Percentiles rank a stretch among this genome's conserved stretches.
Evolutionary conservation across 2,797 vertebrate genomes (phyloP).

Genomic region (Chromobotia macracanthus): DNA sequence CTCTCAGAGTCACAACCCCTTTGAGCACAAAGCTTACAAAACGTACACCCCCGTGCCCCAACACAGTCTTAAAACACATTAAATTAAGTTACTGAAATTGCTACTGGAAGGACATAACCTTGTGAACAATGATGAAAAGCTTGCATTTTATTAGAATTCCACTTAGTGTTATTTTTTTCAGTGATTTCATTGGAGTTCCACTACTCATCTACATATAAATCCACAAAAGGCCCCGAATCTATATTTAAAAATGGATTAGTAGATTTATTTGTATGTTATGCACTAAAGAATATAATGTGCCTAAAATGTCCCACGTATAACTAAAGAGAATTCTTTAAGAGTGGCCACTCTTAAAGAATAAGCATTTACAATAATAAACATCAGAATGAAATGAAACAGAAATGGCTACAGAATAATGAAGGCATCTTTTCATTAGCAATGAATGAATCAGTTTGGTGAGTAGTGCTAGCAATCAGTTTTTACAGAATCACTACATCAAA

Average conservation of each 20-base stretch:
- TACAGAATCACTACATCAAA: slow-evolving; percentile 49
- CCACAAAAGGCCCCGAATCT: slow-evolving; percentile 52
- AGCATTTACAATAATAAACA: slow-evolving; percentile 64
- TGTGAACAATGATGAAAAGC: slow-evolving; percentile 56
- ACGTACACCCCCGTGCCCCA: slow-evolving; percentile 30
- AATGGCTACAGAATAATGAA: slow-evolving; percentile 64
- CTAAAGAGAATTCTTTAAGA: slow-evolving; percentile 57
- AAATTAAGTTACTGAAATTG: slow-evolving; percentile 66
- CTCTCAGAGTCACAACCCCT: slow-evolving; percentile 60
- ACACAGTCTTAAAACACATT: slow-evolving; percentile 39
- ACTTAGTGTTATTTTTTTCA: slow-evolving; percentile 41
- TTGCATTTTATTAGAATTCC: slow-evolving; percentile 42
- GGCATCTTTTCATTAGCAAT: slow-evolving; percentile 58
- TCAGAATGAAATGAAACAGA: slow-evolving; percentile 63
- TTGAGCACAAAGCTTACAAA: slow-evolving; percentile 47
- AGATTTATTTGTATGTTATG: slow-evolving; percentile 65
- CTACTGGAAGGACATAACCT: slow-evolving; percentile 68
- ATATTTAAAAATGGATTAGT: slow-evolving; percentile 61
- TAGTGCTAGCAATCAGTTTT: slow-evolving; percentile 7
- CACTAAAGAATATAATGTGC: slow-evolving; percentile 59
- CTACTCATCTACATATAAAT: slow-evolving; percentile 74
- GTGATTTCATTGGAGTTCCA: slow-evolving; percentile 64
- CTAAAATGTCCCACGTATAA: slow-evolving; percentile 52
- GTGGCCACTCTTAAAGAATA: slow-evolving; percentile 57
- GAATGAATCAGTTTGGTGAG: neutral